Percentiles rank a stretch among this genome's conserved stretches.
Conservation (phyloP, 64 coral and sea anemone genomes). For the Platygyra sinensis region DNA sequence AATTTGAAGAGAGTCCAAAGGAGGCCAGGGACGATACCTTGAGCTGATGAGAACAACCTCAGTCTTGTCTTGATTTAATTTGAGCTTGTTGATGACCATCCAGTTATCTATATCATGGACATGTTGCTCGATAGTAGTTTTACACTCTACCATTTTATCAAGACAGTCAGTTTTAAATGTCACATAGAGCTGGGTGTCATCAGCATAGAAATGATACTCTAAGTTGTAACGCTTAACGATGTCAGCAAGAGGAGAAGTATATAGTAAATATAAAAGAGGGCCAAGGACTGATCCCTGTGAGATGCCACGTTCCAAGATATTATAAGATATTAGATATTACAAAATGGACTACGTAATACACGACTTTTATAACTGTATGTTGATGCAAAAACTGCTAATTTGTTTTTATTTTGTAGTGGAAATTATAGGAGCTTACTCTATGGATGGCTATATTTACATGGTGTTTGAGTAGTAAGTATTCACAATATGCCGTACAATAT, state of each 20-base stretch:
- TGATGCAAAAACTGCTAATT: too few species aligned
- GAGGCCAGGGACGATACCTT: background rate
- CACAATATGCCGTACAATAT: too few species aligned
- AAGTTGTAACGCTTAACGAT: constrained; percentile 31
- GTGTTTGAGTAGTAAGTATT: constrained; percentile 99
- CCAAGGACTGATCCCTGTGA: constrained; percentile 52
- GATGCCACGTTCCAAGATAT: constrained; percentile 23
- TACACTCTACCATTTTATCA: background rate
- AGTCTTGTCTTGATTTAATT: constrained; percentile 6
- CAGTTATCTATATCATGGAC: background rate
- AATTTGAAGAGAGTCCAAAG: background rate
- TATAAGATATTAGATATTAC: too few species aligned
- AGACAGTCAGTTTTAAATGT: constrained; percentile 7
- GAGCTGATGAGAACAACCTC: constrained; percentile 13
- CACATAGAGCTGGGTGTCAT: background rate
- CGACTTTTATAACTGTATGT: background rate
- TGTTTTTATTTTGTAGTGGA: constrained; percentile 67
- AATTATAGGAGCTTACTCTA: constrained; percentile 86
- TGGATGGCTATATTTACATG: constrained; percentile 92
- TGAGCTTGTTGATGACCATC: background rate
- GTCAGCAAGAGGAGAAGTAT: constrained; percentile 47
- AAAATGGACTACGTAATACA: too few species aligned
- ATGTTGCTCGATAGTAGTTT: background rate
- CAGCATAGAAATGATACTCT: constrained; percentile 6
- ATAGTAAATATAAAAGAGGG: constrained; percentile 41